These are phyloP conservation scores for Amyelois transitella DNA, from an alignment of 1,140 invertebrate genomes.

Conservation along the genomic window DNA sequence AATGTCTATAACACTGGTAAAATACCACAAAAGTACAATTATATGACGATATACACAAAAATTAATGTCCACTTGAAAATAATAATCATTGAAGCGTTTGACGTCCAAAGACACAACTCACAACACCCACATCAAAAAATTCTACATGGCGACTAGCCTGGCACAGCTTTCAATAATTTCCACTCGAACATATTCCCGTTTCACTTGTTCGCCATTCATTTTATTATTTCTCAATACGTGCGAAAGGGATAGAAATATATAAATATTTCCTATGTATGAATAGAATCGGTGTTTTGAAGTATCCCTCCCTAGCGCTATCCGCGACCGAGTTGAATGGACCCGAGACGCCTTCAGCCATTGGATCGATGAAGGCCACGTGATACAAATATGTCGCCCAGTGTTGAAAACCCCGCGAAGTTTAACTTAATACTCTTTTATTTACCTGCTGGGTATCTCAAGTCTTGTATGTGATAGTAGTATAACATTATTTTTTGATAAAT, in stretches of 20 bases:
- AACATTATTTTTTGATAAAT: no score
- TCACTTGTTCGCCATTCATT: slow-evolving; percentile 72
- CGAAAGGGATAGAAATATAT: slow-evolving; percentile 60
- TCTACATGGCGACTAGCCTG: slow-evolving; percentile 71
- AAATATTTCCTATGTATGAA: slow-evolving; percentile 72
- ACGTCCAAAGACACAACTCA: slow-evolving; percentile 72
- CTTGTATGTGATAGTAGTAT: background rate
- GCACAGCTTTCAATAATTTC: slow-evolving; percentile 70
- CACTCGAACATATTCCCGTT: slow-evolving; percentile 70
- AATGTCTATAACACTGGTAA: slow-evolving; percentile 38
- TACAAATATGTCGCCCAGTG: slow-evolving; percentile 52
- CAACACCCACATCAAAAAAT: slow-evolving; percentile 75
- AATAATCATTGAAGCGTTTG: slow-evolving; percentile 73
- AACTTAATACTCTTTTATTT: slow-evolving; percentile 16
- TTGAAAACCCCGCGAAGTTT: slow-evolving; percentile 40
- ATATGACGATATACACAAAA: slow-evolving; percentile 51
- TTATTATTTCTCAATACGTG: slow-evolving; percentile 69
- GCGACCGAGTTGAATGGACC: slow-evolving; percentile 74
- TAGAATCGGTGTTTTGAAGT: slow-evolving; percentile 71
- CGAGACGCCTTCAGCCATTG: slow-evolving; percentile 74
- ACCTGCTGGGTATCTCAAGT: background rate
- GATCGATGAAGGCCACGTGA: slow-evolving; percentile 74
- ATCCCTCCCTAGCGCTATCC: slow-evolving; percentile 64
- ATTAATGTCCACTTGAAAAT: slow-evolving; percentile 69
- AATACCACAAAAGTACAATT: slow-evolving; percentile 38